Conservation (phyloP, 1,140 invertebrate species). For the Daktulosphaira vitifoliae region DNA sequence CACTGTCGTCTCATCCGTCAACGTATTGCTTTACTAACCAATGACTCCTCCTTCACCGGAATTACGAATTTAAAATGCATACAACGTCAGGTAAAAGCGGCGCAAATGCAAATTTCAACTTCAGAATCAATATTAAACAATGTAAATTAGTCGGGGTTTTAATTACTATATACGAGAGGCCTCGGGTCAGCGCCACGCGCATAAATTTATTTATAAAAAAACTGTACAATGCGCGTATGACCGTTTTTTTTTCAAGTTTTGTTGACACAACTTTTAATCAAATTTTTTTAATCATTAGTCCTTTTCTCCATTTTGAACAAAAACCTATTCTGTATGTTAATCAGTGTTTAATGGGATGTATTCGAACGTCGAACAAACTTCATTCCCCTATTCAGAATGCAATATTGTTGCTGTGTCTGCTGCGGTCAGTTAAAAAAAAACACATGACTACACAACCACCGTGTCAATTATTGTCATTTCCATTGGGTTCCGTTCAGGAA, state of each 20-base stretch:
- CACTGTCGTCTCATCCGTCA: background rate
- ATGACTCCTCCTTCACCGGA: too few relatives aligned
- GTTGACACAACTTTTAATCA: constrained; percentile 28
- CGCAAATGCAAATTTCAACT: background rate
- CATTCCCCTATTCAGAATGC: background rate
- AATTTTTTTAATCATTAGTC: constrained; percentile 3
- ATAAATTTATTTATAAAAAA: constrained; percentile 11
- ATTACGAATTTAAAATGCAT: too few relatives aligned
- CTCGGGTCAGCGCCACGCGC: background rate
- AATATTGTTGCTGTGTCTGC: constrained; percentile 8
- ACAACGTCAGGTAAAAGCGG: too few relatives aligned
- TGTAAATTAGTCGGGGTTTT: background rate
- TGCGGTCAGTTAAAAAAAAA: constrained; percentile 25
- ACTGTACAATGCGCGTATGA: background rate
- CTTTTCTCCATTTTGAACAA: background rate
- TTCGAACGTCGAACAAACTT: constrained; percentile 1
- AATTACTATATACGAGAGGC: background rate
- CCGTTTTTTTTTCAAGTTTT: background rate
- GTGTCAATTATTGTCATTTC: constrained; percentile 30
- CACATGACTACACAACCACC: background rate
- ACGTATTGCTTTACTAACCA: too few relatives aligned
- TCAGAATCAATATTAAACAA: background rate
- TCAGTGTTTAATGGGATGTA: constrained; percentile 25
- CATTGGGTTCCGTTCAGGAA: background rate
- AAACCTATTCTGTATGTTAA: constrained; percentile 13